phyloP scores from a whole-genome alignment of 2,113 vertebrate species.

The Sceloporus tristichus region DNA sequence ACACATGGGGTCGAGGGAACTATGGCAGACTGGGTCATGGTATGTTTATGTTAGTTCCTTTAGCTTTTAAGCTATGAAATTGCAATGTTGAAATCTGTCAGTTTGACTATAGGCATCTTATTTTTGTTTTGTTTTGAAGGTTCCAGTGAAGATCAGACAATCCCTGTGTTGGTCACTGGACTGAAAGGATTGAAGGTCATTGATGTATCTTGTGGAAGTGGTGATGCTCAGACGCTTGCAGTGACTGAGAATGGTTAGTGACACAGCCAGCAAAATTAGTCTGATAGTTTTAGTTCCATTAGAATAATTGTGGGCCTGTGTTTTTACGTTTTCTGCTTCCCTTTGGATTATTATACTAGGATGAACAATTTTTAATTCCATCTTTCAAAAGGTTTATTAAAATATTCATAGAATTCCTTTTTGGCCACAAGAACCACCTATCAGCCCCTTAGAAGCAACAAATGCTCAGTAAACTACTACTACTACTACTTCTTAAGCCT shows the following conservation, averaged over 20 bases:
- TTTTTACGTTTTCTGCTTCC: not conserved
- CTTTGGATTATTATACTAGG: not conserved
- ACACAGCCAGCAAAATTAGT: not conserved
- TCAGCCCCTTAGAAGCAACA: not conserved
- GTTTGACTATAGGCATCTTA: not conserved
- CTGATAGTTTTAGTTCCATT: slow-evolving; percentile 22
- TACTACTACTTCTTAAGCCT: too few species aligned
- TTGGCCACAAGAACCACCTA: too few species aligned
- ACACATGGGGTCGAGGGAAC: slow-evolving; percentile 97
- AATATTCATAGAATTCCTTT: too few species aligned
- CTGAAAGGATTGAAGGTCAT: slow-evolving; percentile 95
- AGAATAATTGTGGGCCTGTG: not conserved
- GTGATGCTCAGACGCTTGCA: slow-evolving; percentile 95
- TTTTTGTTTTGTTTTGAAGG: slow-evolving; percentile 78
- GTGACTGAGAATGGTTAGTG: slow-evolving; percentile 94
- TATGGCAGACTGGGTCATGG: slow-evolving; percentile 97
- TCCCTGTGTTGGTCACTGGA: slow-evolving; percentile 93
- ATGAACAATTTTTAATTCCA: not conserved
- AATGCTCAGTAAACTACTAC: not conserved
- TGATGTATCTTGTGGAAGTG: slow-evolving; percentile 95
- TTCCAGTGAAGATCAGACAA: slow-evolving; percentile 96
- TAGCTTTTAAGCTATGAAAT: not conserved
- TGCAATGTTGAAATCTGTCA: not conserved
- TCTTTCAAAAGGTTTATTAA: not conserved
- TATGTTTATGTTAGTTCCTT: slow-evolving; percentile 58